A percentile compares a stretch with the other conserved stretches of the same genome.
phyloP scores from a whole-genome alignment of 2,797 vertebrate genomes.

The Betta splendens region DNA sequence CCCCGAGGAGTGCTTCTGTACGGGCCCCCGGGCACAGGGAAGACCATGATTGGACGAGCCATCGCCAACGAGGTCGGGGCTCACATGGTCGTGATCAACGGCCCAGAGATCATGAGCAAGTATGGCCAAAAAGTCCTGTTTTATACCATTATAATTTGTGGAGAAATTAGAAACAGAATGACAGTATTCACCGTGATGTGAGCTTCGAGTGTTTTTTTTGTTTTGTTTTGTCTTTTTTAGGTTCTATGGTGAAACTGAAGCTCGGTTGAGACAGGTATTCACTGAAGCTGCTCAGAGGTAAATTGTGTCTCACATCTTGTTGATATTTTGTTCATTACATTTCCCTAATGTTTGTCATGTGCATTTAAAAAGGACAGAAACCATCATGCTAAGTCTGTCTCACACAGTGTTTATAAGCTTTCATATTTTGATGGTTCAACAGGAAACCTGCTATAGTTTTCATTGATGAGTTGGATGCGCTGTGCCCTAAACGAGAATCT shows the following conservation, averaged over 20 bases:
- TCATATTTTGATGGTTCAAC: not conserved
- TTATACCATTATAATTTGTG: not conserved
- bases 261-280: slow-evolving; percentile 91
- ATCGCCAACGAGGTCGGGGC: slow-evolving; percentile 92
- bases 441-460: slow-evolving; percentile 94
- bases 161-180: not conserved
- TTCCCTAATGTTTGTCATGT: not conserved
- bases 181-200: too few species aligned
- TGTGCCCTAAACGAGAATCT: slow-evolving; percentile 93
- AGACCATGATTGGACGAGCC: slow-evolving; percentile 95
- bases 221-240: slow-evolving; percentile 67
- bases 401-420: too few species aligned
- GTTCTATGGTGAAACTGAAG: slow-evolving; percentile 96
- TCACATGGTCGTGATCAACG: slow-evolving; percentile 91
- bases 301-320: not conserved
- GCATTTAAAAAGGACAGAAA: not conserved
- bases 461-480: slow-evolving; percentile 95
- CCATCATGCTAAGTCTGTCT: too few species aligned
- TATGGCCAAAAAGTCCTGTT: slow-evolving; percentile 56
- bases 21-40: slow-evolving; percentile 95
- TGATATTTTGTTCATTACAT: too few species aligned
- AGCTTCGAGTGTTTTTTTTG: not conserved
- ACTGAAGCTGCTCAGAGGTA: slow-evolving; percentile 89
- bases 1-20: slow-evolving; percentile 92
- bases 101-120: slow-evolving; percentile 99